A percentile compares a stretch with the other conserved stretches of the same genome.
These are phyloP conservation scores for Cancer borealis DNA, from an alignment of 2,888 invertebrate species.

Conservation along the genomic window DNA sequence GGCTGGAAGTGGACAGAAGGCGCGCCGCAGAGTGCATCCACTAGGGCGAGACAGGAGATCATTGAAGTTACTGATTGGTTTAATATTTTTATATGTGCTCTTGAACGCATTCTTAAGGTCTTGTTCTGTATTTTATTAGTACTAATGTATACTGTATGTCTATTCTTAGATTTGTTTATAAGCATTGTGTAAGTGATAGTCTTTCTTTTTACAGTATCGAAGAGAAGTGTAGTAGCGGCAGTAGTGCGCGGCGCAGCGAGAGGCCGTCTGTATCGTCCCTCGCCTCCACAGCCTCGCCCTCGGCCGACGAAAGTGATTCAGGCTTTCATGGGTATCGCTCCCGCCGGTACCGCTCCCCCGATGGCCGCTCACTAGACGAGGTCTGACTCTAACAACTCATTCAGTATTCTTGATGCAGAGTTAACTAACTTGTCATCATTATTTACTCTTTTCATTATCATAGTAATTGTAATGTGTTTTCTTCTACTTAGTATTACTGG, in stretches of 20 bases:
- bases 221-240: slow-evolving; percentile 69
- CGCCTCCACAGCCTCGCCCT: slow-evolving; percentile 74
- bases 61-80: neutral
- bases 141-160: neutral
- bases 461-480: too few relatives aligned
- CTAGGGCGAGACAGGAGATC: neutral
- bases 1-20: neutral
- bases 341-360: slow-evolving; percentile 66
- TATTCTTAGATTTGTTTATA: neutral
- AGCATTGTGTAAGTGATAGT: neutral
- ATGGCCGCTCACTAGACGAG: slow-evolving; percentile 74
- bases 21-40: neutral
- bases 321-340: slow-evolving; percentile 74
- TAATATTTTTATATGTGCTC: neutral
- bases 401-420: neutral
- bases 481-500: too few relatives aligned
- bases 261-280: slow-evolving; percentile 73
- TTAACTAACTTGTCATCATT: neutral
- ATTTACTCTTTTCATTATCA: too few relatives aligned
- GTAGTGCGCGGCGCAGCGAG: slow-evolving; percentile 68
- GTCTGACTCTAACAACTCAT: slow-evolving; percentile 41
- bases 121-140: neutral
- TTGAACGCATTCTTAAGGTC: neutral
- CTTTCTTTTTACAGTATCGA: slow-evolving; percentile 58
- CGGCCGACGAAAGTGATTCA: slow-evolving; percentile 75